Conservation (phyloP, 2,113 vertebrate genomes). For the Calyptomena viridis region DNA sequence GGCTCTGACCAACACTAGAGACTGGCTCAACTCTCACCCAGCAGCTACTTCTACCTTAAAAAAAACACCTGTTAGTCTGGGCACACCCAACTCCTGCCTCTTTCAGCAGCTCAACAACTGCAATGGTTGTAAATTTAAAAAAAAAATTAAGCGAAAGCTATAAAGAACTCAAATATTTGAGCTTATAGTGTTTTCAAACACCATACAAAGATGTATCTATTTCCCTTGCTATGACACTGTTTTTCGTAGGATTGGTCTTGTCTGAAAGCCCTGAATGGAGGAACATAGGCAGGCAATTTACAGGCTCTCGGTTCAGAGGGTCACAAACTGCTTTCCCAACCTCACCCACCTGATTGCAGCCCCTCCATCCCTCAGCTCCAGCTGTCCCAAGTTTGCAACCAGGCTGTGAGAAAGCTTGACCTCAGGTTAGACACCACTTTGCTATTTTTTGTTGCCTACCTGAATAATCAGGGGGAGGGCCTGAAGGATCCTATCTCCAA, state of each 20-base stretch:
- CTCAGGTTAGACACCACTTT: neutral
- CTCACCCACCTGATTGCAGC: accelerated
- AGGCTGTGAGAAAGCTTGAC: neutral
- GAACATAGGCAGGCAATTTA: accelerated
- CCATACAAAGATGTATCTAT: accelerated
- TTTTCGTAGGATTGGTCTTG: neutral
- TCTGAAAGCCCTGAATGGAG: neutral
- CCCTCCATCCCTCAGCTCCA: neutral
- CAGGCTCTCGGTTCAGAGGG: neutral
- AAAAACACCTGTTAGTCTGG: neutral
- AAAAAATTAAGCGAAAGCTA: neutral
- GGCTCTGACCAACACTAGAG: neutral
- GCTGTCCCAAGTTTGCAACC: neutral
- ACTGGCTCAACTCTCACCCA: neutral
- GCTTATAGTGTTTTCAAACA: neutral
- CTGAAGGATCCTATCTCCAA: accelerated
- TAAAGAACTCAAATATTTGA: neutral
- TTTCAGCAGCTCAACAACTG: neutral
- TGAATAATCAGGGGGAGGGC: neutral
- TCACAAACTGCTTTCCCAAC: neutral
- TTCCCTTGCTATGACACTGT: neutral
- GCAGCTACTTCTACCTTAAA: neutral
- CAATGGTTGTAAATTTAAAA: accelerated
- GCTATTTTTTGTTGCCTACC: neutral
- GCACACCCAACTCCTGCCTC: neutral